Evolutionary conservation across 2,888 invertebrate genomes (phyloP), one percentile per base, ranked within the genome.

Genomic region (Listrodromus nycthemerus): DNA sequence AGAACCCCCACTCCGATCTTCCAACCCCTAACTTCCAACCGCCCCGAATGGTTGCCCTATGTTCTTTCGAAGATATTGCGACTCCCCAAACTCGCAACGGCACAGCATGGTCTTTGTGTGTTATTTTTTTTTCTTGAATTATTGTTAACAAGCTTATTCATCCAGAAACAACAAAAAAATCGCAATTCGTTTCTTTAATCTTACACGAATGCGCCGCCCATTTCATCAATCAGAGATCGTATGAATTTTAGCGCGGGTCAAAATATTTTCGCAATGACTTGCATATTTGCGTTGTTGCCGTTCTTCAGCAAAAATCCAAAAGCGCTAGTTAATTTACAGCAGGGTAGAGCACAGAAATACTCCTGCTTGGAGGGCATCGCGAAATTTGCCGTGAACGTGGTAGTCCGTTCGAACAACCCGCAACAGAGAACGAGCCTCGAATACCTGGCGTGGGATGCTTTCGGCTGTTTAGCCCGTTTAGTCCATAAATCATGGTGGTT

Each of bases 401-500:
- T 75, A 41, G 61, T 65, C 45, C 33, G 80, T 83, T 61, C 33
- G 41, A 10, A 30, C 41, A 52, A 76, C 71, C 70, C 71, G 52
- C 41, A 41, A 70, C 89, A 88, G 82, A 71, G 73, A 45, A 45
- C 41, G 82, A 86, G 88, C 77, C 76, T 85, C 80, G 83, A 85
- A 88, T 92, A 92, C 92, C 92, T 92, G 92, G 87, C 87, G 85
- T 87, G 88, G 89, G 87, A 89, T 87, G 86, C 87, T 88, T 84
- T 82, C 83, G 87, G 85, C 89, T 89, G 89, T 91, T 91, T 89
- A 87, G 89, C 84, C 87, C 84, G 86, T 86, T 88, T 85, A 85
- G 87, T 87, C 71, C 89, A 92, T 92, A 92, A 92, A 92, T 92
- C 92, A 92, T 89, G 85, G 84, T 86, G 87, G 87, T 90, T 88